Base-by-base conservation (phyloP, 64 coral and sea anemone species). In the Porites lutea region DNA sequence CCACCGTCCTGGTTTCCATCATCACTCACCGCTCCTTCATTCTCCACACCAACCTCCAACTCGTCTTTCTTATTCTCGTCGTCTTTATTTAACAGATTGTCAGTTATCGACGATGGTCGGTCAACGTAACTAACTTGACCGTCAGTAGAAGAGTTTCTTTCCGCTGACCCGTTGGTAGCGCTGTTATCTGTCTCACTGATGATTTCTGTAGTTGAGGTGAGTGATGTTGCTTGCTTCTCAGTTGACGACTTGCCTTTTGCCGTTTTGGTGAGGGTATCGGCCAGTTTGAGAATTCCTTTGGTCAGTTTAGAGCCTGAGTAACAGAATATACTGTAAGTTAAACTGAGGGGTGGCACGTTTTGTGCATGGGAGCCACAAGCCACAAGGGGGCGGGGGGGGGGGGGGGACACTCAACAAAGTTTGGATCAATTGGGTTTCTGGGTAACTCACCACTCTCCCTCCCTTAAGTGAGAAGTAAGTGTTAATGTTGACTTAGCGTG, bases 61-160 rank as follows among this genome's bases (percentile, higher is more conserved):
- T 55, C 67, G 5, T 86, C 88, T 46, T 54, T 62, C 52, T 60
- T 68, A 11, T 48, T 22, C 9, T 21, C 62, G 0, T 27, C 23
- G 23, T 78, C 74, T 60, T 43, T 79, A 47, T 53, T 68, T 2
- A 78, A 58, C 4, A 72, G 12, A 18, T 82, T 73, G 52, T 73
- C 71, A 6, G 52, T 22, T 37, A 37, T 37, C 4, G 89, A 87
- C 18, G 86, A 88, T 13, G 88, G 82, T 18, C 71, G 77, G 48
- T 88, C 45, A 13, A 82, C 22, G 12, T 78, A 87, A 59, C 74
- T 68, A 2, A 94, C 88, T 82, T 96, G 87, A 7, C 94, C 91
- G 47, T 90, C 91, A 63, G 92, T 84, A 13, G 94, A 96, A 8
- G 70, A 86, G 37, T 92, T 96, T 12, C 94, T 71, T 37, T 75